Conservation (phyloP, 2,113 vertebrate genomes). For the Oophaga pumilio region DNA sequence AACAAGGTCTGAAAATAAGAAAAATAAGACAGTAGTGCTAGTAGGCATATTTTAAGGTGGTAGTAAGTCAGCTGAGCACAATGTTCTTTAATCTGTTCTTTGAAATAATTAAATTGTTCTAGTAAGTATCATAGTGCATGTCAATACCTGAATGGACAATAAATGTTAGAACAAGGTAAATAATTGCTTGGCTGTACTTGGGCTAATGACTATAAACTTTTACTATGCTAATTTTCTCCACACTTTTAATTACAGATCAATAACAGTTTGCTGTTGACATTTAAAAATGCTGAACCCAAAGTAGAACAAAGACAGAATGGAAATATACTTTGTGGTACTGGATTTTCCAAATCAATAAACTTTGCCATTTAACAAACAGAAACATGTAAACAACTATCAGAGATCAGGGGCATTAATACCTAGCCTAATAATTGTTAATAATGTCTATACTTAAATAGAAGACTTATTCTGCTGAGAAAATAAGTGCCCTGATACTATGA, state of each 20-base stretch:
- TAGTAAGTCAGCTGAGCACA: slow-evolving; percentile 26
- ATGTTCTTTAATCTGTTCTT: slow-evolving; percentile 60
- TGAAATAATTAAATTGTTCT: slow-evolving; percentile 66
- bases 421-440: slow-evolving; percentile 79
- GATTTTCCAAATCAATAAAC: slow-evolving; percentile 90
- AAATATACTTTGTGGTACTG: slow-evolving; percentile 87
- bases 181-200: slow-evolving; percentile 77
- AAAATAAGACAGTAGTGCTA: slow-evolving; percentile 22
- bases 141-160: slow-evolving; percentile 75
- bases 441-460: slow-evolving; percentile 63
- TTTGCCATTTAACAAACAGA: slow-evolving; percentile 88
- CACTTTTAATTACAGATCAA: slow-evolving; percentile 88
- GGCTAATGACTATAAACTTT: slow-evolving; percentile 81
- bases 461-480: slow-evolving; percentile 59
- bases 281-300: slow-evolving; percentile 87
- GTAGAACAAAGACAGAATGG: slow-evolving; percentile 85
- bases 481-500: not conserved
- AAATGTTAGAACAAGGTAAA: slow-evolving; percentile 79
- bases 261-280: slow-evolving; percentile 85
- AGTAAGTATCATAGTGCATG: slow-evolving; percentile 63
- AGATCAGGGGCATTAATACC: slow-evolving; percentile 73
- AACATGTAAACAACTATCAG: slow-evolving; percentile 81
- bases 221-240: slow-evolving; percentile 87
- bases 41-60: slow-evolving; percentile 38
- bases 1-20: slow-evolving; percentile 16